Evolutionary conservation across 2,888 invertebrate species (phyloP), one percentile per base, ranked within the genome.

Genomic region (Andrena dorsata): DNA sequence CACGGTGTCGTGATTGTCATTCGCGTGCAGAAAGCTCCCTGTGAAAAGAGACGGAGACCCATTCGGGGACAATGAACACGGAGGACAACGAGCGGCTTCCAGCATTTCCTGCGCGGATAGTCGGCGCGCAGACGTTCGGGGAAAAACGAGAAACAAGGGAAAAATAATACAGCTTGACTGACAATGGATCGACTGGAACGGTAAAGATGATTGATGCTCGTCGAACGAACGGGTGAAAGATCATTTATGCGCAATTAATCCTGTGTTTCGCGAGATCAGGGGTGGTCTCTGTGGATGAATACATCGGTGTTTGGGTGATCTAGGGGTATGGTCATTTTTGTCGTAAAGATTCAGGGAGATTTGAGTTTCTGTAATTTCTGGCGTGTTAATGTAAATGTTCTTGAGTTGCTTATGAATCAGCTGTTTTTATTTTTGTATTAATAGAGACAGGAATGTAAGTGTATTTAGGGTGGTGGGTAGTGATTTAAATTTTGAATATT

Each of bases 31-130:
- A 58, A 70, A 65, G 49, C 47, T 66, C 47, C 61, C 7, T 26
- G n/a, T 66, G 68, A 72, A 80, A 78, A 72, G 32, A 49, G 79
- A 71, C 51, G 65, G 56, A 78, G 79, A 61, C 26, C 35, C 61
- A 26, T 2, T 41, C 47, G 41, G n/a, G 73, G 58, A 64, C 72
- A 73, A 81, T 72, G 64, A 35, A 47, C 76, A 53, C 53, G 16
- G 47, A 35, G 23, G 41, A 58, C 77, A 75, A 66, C 75, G 53
- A 49, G 64, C 23, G 13, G 32, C 63, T 53, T 53, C 61, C 51
- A 72, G 32, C 16, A 16, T 56, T 68, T 79, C 32, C 41, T 64
- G 47, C 32, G 49, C 47, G 32, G 23, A 32, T 28, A 6, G 49
- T 6, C n/a, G 47, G 10, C 20, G 63, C 32, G 47, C 13, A 6